These are phyloP conservation scores for Epicauta chinensis DNA, from an alignment of 1,140 invertebrate species.

Conservation along the genomic window DNA sequence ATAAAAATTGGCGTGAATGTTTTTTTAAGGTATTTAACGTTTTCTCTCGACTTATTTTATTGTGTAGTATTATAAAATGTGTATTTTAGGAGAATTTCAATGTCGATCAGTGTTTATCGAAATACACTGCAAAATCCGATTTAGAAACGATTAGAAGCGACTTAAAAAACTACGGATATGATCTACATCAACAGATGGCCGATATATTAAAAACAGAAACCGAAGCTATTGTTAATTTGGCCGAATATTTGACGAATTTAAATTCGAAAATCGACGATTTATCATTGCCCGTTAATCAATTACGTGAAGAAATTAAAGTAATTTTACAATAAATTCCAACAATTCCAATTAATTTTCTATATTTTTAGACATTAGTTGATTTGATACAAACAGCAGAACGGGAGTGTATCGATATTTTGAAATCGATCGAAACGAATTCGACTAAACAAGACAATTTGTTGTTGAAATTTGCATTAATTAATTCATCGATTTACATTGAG, in stretches of 20 bases:
- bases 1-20: too few species aligned
- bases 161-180: slow-evolving; percentile 33
- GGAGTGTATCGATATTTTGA: slow-evolving; percentile 23
- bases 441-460: slow-evolving; percentile 25
- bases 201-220: slow-evolving; percentile 39
- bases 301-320: slow-evolving; percentile 35
- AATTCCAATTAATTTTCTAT: neutral
- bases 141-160: slow-evolving; percentile 31
- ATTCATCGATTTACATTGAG: slow-evolving; percentile 28
- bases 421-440: slow-evolving; percentile 26
- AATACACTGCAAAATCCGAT: slow-evolving; percentile 32
- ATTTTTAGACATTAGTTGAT: slow-evolving; percentile 24
- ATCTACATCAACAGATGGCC: slow-evolving; percentile 32
- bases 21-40: too few species aligned
- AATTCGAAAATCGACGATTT: slow-evolving; percentile 34
- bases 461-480: slow-evolving; percentile 30
- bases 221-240: slow-evolving; percentile 36
- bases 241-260: slow-evolving; percentile 36
- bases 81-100: slow-evolving; percentile 31
- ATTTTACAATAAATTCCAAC: neutral
- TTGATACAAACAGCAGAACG: slow-evolving; percentile 26
- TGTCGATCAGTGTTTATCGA: slow-evolving; percentile 31
- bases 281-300: slow-evolving; percentile 30
- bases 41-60: too few species aligned
- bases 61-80: neutral